Evolutionary conservation across 2,797 vertebrate species (phyloP).

Genomic region (Calcarius lapponicus): DNA sequence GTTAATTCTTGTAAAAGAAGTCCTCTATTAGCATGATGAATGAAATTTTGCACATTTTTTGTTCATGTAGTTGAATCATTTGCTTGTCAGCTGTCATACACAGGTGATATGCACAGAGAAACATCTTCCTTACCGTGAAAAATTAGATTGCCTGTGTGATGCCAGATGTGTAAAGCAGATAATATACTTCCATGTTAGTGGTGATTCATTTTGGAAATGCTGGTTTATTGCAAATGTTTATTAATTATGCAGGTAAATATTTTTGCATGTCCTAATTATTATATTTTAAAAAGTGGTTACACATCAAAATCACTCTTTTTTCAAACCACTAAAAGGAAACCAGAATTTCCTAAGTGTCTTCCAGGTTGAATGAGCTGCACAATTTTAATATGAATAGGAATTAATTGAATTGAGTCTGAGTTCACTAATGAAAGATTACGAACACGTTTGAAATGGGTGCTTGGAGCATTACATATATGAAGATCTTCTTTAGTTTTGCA

Average conservation of each 20-base stretch:
- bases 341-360: background rate
- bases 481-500: background rate
- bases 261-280: background rate
- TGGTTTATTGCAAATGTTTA: background rate
- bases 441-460: background rate
- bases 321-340: background rate
- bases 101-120: background rate
- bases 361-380: background rate
- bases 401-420: slow-evolving; percentile 5
- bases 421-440: slow-evolving; percentile 23
- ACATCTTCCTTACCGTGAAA: background rate
- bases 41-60: background rate
- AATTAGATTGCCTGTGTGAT: background rate
- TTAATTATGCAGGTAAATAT: background rate
- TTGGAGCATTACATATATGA: background rate
- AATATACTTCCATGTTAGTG: background rate
- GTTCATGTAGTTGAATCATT: background rate
- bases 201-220: background rate
- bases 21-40: background rate
- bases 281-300: background rate
- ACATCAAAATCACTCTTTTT: background rate
- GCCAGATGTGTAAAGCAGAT: background rate
- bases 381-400: slow-evolving; percentile 39
- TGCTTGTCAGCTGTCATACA: background rate
- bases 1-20: background rate